Evolutionary conservation across 30 jellyfish, hydroid and myxozoan genomes (phyloP), one percentile per base, ranked within the genome.

Genomic region (Catostylus mosaicus): DNA sequence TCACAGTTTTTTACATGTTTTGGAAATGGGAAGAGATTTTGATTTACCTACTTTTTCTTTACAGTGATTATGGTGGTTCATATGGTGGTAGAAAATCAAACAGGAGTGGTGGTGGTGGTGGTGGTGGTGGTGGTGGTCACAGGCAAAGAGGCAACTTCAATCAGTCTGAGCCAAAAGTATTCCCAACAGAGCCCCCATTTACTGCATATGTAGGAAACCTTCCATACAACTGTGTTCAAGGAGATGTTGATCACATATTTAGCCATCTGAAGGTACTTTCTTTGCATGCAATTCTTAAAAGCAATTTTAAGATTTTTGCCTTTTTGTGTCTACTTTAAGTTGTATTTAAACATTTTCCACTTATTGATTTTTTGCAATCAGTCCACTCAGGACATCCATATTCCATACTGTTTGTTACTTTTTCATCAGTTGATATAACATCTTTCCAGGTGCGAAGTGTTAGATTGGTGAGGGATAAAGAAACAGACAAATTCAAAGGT

Each of bases 401-500:
- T 12, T n/a, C 11, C 7, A n/a, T 56, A 7, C 22, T 10, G 11
- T 56, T 56, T 61, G 11, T 29, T 12, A 2, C 47, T 32, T 61
- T 61, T 14, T 7, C 14, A 24, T 3, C 2, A 20, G 26, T 61
- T 8, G 12, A 4, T 50, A 8, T 50, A 14, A 10, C 19, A 50
- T 50, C 63, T 27, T 75, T 67, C 40, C 67, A 95, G 99, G 97
- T 95, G 54, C 84, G 85, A 50, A 88, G 87, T 75, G 96, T 95
- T 12, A 82, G 97, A 18, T 89, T 95, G 11, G 97, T 95, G 12
- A 80, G 99, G 45, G 99, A 95, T 89, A 77, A 78, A 45, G 99
- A 95, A 77, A 95, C 99, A n/a, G 99, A 95, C 90, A 95, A 84
- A 48, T 95, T 95, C 87, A 95, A 95, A 95, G 99, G 99, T 95